Percentiles rank a stretch among this genome's conserved stretches.
Conservation (phyloP, 2,113 vertebrate genomes). For the Cynopterus brachyotis region DNA sequence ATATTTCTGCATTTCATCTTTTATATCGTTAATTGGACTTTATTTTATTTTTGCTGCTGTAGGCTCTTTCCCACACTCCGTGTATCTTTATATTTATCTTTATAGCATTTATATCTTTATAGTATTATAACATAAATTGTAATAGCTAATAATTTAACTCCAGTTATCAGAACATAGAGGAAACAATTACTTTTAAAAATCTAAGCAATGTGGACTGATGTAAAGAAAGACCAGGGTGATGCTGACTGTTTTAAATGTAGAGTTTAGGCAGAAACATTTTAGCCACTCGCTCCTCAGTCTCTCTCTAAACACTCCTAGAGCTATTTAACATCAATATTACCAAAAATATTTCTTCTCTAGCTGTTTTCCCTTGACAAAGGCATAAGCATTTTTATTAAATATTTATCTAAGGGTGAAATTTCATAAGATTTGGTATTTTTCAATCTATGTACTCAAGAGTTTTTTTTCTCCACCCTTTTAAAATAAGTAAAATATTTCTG, state of each 20-base stretch:
- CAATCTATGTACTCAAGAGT: neutral
- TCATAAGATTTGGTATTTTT: constrained; percentile 16
- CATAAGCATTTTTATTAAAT: constrained; percentile 45
- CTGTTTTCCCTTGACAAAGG: neutral
- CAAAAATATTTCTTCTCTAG: neutral
- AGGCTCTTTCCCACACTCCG: neutral
- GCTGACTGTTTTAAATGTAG: neutral
- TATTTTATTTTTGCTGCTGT: constrained; percentile 5
- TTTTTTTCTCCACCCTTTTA: neutral
- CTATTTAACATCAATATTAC: neutral
- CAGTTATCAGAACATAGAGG: neutral
- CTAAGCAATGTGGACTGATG: neutral
- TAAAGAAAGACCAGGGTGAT: neutral
- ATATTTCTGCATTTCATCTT: constrained; percentile 23
- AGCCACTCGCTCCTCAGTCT: neutral
- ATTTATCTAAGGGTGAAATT: constrained; percentile 16
- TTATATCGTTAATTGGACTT: constrained; percentile 15
- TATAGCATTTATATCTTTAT: neutral
- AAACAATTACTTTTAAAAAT: neutral
- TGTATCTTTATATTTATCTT: neutral
- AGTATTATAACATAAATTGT: constrained; percentile 17
- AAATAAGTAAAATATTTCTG: constrained; percentile 67
- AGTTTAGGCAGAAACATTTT: neutral
- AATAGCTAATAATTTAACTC: neutral
- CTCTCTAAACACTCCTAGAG: neutral